Evolutionary conservation across 2,113 vertebrate species (phyloP).

Genomic region (western clawed frog (Xenopus tropicalis)): UCB_Xtro_10.0 CM004452.2:9167001-9167500

Average conservation of each 20-base stretch:
- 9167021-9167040: not conserved
- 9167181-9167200: not conserved
- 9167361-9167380: conserved; percentile 10
- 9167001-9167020: not conserved
- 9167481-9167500: not conserved
- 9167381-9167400: too few species aligned
- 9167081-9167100: not conserved
- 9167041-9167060: not conserved
- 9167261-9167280: not conserved
- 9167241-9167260: not conserved
- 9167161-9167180: not conserved
- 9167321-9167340: conserved; percentile 11
- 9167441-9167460: too few species aligned
- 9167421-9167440: too few species aligned
- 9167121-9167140: not conserved
- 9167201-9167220: not conserved
- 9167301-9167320: conserved; percentile 11
- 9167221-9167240: too few species aligned
- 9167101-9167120: not conserved
- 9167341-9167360: conserved; percentile 32
- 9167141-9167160: not conserved
- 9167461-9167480: not conserved
- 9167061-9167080: not conserved
- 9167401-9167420: too few species aligned
- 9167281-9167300: not conserved